Conservation (phyloP, 1,140 invertebrate genomes). For the Chironomus tepperi region DNA sequence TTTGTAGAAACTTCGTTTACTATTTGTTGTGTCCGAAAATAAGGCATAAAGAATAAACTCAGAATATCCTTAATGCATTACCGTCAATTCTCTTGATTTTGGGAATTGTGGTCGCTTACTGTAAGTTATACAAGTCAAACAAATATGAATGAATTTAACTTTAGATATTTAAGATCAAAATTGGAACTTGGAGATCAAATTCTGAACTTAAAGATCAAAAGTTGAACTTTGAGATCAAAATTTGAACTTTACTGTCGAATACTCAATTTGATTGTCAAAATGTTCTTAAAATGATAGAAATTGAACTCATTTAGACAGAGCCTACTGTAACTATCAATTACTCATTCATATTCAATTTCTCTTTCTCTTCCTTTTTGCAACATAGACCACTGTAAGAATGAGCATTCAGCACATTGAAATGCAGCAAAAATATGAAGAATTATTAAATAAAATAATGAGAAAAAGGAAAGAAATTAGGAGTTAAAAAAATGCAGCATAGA, state of each 20-base stretch:
- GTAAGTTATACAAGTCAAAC: neutral
- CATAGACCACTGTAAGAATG: neutral
- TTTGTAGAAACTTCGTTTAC: neutral
- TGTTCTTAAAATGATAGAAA: too few relatives aligned
- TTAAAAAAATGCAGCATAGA: neutral
- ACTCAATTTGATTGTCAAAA: too few relatives aligned
- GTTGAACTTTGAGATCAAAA: too few relatives aligned
- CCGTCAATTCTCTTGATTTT: neutral
- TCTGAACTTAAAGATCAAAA: too few relatives aligned
- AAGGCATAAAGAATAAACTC: neutral
- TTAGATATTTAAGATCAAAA: too few relatives aligned
- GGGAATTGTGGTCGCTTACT: too few relatives aligned
- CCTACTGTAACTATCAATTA: neutral
- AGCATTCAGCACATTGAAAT: neutral
- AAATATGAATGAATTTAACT: too few relatives aligned
- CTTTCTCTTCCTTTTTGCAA: neutral
- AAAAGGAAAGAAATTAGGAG: neutral
- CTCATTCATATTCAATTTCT: neutral
- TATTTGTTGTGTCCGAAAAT: neutral
- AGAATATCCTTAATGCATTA: neutral
- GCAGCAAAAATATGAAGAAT: neutral
- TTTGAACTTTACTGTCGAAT: too few relatives aligned
- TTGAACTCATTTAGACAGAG: neutral
- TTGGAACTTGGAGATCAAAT: too few relatives aligned
- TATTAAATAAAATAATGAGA: neutral